Evolutionary conservation across 92 coral and sea anemone species (phyloP).

Genomic region (Galaxea fascicularis): DNA sequence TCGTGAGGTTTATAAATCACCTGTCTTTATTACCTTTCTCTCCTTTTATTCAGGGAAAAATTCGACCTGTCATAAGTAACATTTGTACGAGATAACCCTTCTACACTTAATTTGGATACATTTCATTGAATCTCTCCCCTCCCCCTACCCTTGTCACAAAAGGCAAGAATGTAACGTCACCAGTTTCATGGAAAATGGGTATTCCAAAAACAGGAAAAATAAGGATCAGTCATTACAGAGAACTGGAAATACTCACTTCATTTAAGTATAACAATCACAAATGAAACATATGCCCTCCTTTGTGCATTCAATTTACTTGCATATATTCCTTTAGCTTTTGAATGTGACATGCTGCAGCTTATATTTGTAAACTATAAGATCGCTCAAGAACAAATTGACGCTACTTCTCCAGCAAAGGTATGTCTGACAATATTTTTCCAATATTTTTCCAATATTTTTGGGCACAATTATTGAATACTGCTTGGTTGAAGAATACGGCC

Average conservation of each 20-base stretch:
- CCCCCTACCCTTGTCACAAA: not conserved
- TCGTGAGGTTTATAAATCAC: constrained; percentile 1
- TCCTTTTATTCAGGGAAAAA: not conserved
- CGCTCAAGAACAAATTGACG: not conserved
- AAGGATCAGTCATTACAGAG: too few relatives aligned
- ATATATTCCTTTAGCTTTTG: not conserved
- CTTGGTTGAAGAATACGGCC: not conserved
- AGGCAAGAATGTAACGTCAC: not conserved
- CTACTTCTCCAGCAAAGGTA: not conserved
- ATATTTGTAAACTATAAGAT: not conserved
- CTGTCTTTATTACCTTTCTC: not conserved
- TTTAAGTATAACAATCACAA: not conserved
- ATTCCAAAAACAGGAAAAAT: not conserved
- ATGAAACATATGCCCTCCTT: not conserved
- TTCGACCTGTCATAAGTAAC: too few relatives aligned
- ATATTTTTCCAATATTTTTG: too few relatives aligned
- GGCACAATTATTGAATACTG: not conserved
- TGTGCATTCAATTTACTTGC: not conserved
- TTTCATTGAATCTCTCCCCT: constrained; percentile 3
- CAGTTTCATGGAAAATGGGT: not conserved
- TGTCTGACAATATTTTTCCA: not conserved
- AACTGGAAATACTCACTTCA: not conserved
- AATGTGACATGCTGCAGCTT: not conserved
- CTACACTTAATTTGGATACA: not conserved
- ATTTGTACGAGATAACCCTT: too few relatives aligned